Evolutionary conservation across 2,113 vertebrate species (phyloP).

Genomic region (Tympanuchus pallidicinctus): DNA sequence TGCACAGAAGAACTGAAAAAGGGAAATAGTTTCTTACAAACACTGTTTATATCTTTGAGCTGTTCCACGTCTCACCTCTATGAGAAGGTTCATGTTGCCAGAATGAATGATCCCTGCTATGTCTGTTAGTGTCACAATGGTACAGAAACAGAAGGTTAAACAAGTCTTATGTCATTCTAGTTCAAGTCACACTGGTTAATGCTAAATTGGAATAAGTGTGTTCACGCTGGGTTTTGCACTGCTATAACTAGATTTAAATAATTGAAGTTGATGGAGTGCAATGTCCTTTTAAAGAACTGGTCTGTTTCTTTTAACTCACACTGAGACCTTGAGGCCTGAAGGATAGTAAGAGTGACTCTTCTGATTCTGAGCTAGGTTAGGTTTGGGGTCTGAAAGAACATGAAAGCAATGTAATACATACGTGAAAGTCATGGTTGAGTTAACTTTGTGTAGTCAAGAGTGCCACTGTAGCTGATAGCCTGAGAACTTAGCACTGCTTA

Average conservation of each 20-base stretch:
- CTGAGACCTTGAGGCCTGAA: background rate
- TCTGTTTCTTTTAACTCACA: background rate
- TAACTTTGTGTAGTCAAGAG: background rate
- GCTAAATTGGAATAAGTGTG: background rate
- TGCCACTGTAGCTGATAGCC: background rate
- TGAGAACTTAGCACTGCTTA: background rate
- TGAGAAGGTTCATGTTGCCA: background rate
- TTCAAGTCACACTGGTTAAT: background rate
- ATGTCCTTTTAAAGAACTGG: background rate
- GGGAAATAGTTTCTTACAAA: background rate
- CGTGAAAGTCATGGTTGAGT: background rate
- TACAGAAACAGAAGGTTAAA: background rate
- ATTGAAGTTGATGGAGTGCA: background rate
- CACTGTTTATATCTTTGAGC: background rate
- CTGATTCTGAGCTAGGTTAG: background rate
- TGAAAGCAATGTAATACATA: background rate
- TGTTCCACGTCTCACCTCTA: background rate
- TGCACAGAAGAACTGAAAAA: background rate
- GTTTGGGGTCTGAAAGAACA: background rate
- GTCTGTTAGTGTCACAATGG: background rate
- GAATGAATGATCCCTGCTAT: background rate
- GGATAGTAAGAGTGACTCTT: background rate
- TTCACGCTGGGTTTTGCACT: conserved; percentile 1
- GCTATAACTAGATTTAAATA: background rate
- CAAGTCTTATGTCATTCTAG: background rate